Evolutionary conservation across 2,797 vertebrate genomes (phyloP).

Genomic region (Coccyzus lansbergi): DNA sequence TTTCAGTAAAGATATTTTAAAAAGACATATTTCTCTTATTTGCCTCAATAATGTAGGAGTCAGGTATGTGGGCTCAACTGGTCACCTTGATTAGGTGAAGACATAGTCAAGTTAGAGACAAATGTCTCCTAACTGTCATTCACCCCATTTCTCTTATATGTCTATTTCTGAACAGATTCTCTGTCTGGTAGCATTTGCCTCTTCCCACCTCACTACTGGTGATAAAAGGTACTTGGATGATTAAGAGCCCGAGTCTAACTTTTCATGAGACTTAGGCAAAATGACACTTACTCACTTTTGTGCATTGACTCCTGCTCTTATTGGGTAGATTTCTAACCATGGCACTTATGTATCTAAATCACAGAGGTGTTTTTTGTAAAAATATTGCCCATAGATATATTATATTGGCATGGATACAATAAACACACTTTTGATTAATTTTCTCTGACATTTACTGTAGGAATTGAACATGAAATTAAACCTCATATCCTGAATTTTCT

Average conservation of each 20-base stretch:
- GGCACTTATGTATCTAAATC: background rate
- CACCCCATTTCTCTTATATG: background rate
- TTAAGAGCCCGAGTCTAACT: background rate
- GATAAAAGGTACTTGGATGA: background rate
- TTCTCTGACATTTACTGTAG: background rate
- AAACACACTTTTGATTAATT: background rate
- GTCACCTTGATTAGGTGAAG: background rate
- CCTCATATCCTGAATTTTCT: background rate
- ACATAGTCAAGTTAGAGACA: background rate
- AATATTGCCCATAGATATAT: background rate
- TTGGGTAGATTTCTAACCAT: background rate
- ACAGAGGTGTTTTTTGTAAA: background rate
- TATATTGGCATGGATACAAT: background rate
- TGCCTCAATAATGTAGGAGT: background rate
- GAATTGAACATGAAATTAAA: background rate
- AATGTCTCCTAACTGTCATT: background rate
- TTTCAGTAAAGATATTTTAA: background rate
- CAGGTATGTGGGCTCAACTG: background rate
- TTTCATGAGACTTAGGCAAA: background rate
- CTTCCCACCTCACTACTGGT: background rate
- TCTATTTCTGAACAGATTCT: background rate
- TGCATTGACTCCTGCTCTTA: background rate
- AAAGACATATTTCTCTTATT: background rate
- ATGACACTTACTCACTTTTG: background rate
- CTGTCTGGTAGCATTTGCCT: background rate